phyloP scores from a whole-genome alignment of 2,797 vertebrate species.

The Ceryle rudis region DNA sequence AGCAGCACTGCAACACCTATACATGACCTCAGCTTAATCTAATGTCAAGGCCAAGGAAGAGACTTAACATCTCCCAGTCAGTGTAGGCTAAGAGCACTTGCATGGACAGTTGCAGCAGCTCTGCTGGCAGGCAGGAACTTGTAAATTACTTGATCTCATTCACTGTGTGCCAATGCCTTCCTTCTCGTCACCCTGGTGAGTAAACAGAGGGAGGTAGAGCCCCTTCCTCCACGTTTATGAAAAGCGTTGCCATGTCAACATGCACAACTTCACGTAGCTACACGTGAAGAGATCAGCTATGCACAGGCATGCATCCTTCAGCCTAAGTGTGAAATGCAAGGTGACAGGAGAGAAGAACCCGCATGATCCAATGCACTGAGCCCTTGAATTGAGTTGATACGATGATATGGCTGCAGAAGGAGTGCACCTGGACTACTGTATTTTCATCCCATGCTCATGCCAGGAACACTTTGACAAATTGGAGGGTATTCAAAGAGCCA shows the following conservation, averaged over 20 bases:
- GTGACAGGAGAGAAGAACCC: background rate
- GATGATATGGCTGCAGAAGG: background rate
- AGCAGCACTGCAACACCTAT: background rate
- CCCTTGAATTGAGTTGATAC: background rate
- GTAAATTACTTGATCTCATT: constrained; percentile 50
- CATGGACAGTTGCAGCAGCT: background rate
- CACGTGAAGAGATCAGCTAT: background rate
- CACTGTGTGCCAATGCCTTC: constrained; percentile 16
- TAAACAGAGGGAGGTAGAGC: constrained; percentile 49
- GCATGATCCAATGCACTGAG: background rate
- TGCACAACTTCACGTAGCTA: background rate
- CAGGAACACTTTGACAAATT: background rate
- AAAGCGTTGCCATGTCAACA: background rate
- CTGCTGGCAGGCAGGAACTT: constrained; percentile 56
- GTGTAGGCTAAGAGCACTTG: background rate
- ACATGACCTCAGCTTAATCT: background rate
- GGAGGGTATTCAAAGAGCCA: constrained; percentile 23
- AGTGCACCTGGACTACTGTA: background rate
- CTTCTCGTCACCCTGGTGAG: constrained; percentile 62
- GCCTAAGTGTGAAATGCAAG: background rate
- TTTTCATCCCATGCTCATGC: background rate
- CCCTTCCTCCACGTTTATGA: background rate
- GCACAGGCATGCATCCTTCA: background rate
- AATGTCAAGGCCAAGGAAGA: background rate
- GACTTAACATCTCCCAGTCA: background rate